Percentiles rank a stretch among this genome's conserved stretches.
These are phyloP conservation scores for Himalopsyche japonica DNA, from an alignment of 2,888 invertebrate genomes.

Conservation along the genomic window DNA sequence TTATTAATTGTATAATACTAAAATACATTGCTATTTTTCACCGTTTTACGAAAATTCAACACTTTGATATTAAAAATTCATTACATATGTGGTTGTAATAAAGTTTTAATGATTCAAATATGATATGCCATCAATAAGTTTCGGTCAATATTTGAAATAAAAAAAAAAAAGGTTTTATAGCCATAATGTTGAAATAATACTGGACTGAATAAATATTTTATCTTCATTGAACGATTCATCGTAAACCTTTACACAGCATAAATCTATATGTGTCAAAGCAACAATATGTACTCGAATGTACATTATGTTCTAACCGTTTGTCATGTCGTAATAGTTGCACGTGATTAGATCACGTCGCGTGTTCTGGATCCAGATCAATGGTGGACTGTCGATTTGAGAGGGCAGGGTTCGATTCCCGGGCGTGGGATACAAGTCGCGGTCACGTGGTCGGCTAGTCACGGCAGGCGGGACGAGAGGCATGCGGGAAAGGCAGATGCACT, in stretches of 20 bases:
- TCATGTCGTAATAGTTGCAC: not conserved
- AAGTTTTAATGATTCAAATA: too few species aligned
- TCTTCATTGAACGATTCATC: too few species aligned
- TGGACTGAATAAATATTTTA: too few species aligned
- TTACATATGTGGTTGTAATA: too few species aligned
- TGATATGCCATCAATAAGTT: too few species aligned
- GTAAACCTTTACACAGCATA: not conserved
- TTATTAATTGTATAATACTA: too few species aligned
- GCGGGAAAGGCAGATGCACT: not conserved
- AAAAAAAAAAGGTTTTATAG: too few species aligned
- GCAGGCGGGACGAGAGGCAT: not conserved
- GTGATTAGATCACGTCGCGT: not conserved
- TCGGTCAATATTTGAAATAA: too few species aligned
- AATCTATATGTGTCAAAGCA: not conserved
- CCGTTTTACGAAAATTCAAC: too few species aligned
- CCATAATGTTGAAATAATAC: too few species aligned
- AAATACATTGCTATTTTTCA: too few species aligned
- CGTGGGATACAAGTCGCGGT: not conserved
- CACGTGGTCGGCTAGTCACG: not conserved
- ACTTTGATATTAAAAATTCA: too few species aligned
- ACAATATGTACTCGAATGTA: not conserved
- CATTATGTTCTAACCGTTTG: not conserved
- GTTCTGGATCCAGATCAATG: not conserved
- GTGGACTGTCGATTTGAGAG: not conserved
- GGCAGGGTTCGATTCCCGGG: not conserved